Evolutionary conservation across 2,888 invertebrate species (phyloP).

Genomic region (Hyles lineata): DNA sequence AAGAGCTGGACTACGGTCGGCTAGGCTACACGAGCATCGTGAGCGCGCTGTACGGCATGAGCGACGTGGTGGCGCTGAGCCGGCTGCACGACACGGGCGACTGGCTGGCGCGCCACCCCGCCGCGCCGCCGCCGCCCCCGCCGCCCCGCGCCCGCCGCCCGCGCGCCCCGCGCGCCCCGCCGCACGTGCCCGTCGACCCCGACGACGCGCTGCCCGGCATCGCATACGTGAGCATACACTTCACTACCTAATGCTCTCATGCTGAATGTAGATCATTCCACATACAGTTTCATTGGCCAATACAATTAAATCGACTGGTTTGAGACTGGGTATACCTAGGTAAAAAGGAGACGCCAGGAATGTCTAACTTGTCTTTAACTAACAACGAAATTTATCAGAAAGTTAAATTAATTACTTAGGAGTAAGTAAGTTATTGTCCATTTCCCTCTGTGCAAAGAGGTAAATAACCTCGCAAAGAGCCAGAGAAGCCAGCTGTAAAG

Average conservation of each 20-base stretch:
- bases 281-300: no score
- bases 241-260: not conserved
- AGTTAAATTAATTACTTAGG: no score
- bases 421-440: no score
- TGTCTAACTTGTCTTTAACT: no score
- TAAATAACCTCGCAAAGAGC: no score
- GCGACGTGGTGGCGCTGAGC: constrained; percentile 45
- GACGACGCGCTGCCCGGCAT: constrained; percentile 70
- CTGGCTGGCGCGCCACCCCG: constrained; percentile 47
- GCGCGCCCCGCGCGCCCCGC: constrained; percentile 31
- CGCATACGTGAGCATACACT: constrained; percentile 59
- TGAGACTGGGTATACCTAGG: not conserved
- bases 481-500: no score
- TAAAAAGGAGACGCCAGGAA: no score
- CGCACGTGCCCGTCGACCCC: constrained; percentile 44
- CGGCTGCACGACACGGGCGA: constrained; percentile 49
- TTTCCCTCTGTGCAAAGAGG: no score
- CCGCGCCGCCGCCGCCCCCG: constrained; percentile 29
- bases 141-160: constrained; percentile 33
- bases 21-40: constrained; percentile 67
- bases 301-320: no score
- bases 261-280: no score
- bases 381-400: no score
- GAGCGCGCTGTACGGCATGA: constrained; percentile 58
- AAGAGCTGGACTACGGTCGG: constrained; percentile 63